A percentile compares a stretch with the other conserved stretches of the same genome.
Evolutionary conservation across 2,888 invertebrate genomes (phyloP).

Genomic region (Alcis repandata): DNA sequence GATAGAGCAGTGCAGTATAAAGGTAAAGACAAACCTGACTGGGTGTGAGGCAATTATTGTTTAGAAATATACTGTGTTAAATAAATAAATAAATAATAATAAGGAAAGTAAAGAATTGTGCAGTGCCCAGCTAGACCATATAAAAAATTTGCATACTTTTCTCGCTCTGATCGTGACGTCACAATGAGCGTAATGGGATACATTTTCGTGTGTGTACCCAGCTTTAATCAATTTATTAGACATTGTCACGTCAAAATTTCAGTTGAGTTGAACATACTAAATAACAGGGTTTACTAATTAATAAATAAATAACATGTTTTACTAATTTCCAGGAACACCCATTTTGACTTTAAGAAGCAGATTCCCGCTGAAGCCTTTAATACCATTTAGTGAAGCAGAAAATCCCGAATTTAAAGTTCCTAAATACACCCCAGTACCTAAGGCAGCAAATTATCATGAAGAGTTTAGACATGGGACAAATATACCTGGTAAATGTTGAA

Average conservation of each 20-base stretch:
- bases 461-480: conserved; percentile 89
- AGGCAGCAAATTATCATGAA: conserved; percentile 85
- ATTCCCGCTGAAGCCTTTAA: conserved; percentile 89
- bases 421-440: conserved; percentile 87
- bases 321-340: conserved; percentile 84
- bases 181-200: too few species aligned
- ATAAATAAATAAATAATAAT: too few species aligned
- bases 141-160: too few species aligned
- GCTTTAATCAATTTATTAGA: too few species aligned
- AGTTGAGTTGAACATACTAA: too few species aligned
- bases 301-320: background rate
- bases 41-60: too few species aligned
- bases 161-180: too few species aligned
- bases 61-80: too few species aligned
- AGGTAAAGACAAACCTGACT: conserved; percentile 76
- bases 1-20: conserved; percentile 90
- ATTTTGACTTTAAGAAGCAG: conserved; percentile 89
- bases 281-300: background rate
- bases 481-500: conserved; percentile 88
- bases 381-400: conserved; percentile 84
- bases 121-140: too few species aligned
- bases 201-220: too few species aligned
- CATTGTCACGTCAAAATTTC: too few species aligned
- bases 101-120: too few species aligned
- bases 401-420: conserved; percentile 87